Evolutionary conservation across 2,113 vertebrate genomes (phyloP).

Genomic region (Gambusia affinis): DNA sequence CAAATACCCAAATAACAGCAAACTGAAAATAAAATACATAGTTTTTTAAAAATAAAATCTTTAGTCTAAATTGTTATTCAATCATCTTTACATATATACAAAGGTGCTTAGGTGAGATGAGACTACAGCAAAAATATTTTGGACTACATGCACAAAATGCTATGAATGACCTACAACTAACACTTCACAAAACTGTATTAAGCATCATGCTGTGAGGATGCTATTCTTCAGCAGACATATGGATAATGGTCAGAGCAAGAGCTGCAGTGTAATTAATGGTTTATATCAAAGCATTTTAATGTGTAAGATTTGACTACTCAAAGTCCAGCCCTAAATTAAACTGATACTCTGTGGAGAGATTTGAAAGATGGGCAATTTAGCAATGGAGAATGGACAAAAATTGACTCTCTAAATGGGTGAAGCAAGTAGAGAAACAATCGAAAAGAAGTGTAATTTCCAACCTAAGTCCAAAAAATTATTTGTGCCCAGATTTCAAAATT

Average conservation of each 20-base stretch:
- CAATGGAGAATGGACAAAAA: too few species aligned
- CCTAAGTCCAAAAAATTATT: too few species aligned
- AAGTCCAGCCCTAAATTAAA: not conserved
- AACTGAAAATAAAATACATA: too few species aligned
- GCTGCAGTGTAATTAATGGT: not conserved
- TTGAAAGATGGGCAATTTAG: not conserved
- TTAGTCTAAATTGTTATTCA: too few species aligned
- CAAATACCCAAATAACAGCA: not conserved
- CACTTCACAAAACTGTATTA: not conserved
- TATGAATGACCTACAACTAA: not conserved
- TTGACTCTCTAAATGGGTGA: too few species aligned
- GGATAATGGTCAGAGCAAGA: not conserved
- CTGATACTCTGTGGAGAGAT: not conserved
- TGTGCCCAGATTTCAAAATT: too few species aligned
- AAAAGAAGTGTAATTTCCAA: too few species aligned
- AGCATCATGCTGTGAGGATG: not conserved
- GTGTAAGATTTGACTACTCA: not conserved
- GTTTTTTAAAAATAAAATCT: too few species aligned
- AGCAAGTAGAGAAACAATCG: too few species aligned
- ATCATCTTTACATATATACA: too few species aligned
- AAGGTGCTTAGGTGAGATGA: not conserved
- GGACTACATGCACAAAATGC: not conserved
- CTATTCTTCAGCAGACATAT: not conserved
- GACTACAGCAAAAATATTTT: not conserved
- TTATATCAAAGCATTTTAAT: not conserved